Conservation (phyloP, 2,888 invertebrate species). For the Gari tellinella region DNA sequence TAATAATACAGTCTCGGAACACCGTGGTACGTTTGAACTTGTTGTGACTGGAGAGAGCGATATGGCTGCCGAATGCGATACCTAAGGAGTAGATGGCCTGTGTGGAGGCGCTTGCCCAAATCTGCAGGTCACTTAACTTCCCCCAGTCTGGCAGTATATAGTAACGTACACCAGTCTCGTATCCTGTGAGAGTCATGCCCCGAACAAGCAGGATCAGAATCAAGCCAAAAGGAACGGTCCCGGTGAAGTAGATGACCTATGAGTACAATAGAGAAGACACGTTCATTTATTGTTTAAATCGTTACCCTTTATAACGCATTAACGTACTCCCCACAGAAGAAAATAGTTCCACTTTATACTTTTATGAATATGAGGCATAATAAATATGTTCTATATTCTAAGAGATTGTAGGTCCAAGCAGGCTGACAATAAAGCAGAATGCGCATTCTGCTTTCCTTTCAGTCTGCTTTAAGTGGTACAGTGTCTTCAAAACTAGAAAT, state of each 20-base stretch:
- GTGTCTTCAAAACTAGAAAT: no score
- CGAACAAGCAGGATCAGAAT: slow-evolving; percentile 6
- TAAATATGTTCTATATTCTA: no score
- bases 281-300: no score
- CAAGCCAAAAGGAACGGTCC: slow-evolving; percentile 11
- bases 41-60: slow-evolving; percentile 9
- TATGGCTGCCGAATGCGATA: not conserved
- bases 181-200: slow-evolving; percentile 1
- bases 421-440: no score
- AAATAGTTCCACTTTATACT: no score
- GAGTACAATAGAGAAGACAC: no score
- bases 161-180: not conserved
- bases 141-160: slow-evolving; percentile 9
- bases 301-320: no score
- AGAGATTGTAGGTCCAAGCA: no score
- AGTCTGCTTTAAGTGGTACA: no score
- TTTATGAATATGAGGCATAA: no score
- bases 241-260: slow-evolving; percentile 18
- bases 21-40: slow-evolving; percentile 3
- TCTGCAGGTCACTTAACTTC: not conserved
- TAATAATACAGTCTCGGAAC: slow-evolving; percentile 14
- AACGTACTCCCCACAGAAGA: no score
- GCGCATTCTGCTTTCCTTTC: no score
- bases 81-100: slow-evolving; percentile 11
- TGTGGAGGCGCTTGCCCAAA: slow-evolving; percentile 7